A percentile compares a stretch with the other conserved stretches of the same genome.
Evolutionary conservation across 2,888 invertebrate genomes (phyloP).

Genomic region (Aphodius sticticus): DNA sequence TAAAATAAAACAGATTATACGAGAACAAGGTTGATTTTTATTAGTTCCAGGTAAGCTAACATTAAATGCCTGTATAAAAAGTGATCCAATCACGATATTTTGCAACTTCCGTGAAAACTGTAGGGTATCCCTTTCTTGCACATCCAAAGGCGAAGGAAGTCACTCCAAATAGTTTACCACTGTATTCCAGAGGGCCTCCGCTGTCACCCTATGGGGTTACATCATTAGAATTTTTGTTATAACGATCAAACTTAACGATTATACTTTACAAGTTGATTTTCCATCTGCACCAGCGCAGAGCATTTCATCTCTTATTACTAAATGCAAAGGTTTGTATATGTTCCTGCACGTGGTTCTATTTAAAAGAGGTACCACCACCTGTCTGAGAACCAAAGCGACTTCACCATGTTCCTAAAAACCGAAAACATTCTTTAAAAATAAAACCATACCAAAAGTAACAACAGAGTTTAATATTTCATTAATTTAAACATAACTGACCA

Average conservation of each 20-base stretch:
- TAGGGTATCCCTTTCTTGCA: constrained; percentile 30
- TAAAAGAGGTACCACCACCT: constrained; percentile 38
- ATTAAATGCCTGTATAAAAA: constrained; percentile 10
- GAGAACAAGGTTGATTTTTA: neutral
- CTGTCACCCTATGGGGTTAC: constrained; percentile 29
- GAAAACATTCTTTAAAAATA: constrained; percentile 67
- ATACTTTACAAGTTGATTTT: constrained; percentile 28
- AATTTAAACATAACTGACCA: no score
- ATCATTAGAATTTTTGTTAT: neutral
- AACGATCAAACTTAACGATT: neutral
- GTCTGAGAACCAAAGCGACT: constrained; percentile 64
- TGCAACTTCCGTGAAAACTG: constrained; percentile 26
- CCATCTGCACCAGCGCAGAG: constrained; percentile 62
- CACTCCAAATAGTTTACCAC: constrained; percentile 25
- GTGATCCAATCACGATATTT: constrained; percentile 17
- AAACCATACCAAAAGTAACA: no score
- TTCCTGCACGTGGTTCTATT: constrained; percentile 37
- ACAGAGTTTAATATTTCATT: no score
- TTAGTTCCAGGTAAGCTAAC: neutral
- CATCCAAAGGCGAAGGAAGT: constrained; percentile 35
- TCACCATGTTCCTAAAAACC: constrained; percentile 68
- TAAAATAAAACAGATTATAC: neutral
- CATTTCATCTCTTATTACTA: constrained; percentile 60
- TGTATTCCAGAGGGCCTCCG: constrained; percentile 32
- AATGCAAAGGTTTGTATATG: constrained; percentile 24